phyloP scores from a whole-genome alignment of 1,140 invertebrate genomes.

The Drosophila kurseongensis region DNA sequence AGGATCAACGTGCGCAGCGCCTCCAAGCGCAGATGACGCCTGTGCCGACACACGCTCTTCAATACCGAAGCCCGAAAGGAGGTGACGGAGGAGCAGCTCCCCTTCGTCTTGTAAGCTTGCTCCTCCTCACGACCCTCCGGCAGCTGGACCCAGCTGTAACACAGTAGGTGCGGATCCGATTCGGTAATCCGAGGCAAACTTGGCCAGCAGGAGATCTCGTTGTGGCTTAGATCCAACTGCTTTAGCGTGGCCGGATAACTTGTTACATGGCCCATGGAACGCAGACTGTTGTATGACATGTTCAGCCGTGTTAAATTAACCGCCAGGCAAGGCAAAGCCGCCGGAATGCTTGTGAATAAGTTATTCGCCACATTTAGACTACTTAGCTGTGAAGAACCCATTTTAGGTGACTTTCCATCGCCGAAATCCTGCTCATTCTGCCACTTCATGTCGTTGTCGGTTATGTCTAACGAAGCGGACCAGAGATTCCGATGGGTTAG shows the following conservation, averaged over 20 bases:
- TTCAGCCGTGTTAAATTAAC: conserved; percentile 94
- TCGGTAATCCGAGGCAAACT: conserved; percentile 90
- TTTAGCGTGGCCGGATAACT: conserved; percentile 95
- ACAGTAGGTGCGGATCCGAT: conserved; percentile 87
- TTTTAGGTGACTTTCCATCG: conserved; percentile 66
- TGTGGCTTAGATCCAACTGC: conserved; percentile 96
- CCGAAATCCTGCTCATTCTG: conserved; percentile 55
- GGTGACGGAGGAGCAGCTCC: conserved; percentile 46
- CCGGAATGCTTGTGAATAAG: conserved; percentile 93
- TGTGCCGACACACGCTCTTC: conserved; percentile 92
- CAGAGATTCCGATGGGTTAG: conserved; percentile 90
- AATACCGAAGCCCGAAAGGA: conserved; percentile 90
- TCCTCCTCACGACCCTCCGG: conserved; percentile 86
- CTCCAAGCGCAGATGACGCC: conserved; percentile 89
- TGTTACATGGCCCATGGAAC: conserved; percentile 94
- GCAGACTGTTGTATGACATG: conserved; percentile 94
- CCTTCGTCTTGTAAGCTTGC: conserved; percentile 78
- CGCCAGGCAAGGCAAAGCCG: conserved; percentile 94
- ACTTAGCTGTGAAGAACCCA: conserved; percentile 87
- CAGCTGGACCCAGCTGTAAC: conserved; percentile 85
- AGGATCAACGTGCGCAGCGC: conserved; percentile 87
- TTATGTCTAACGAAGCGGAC: conserved; percentile 89
- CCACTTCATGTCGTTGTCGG: conserved; percentile 88
- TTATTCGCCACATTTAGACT: conserved; percentile 96
- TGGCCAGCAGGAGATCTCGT: conserved; percentile 95